Evolutionary conservation across 1,140 invertebrate species (phyloP).

Genomic region (Ganaspis sp.): DNA sequence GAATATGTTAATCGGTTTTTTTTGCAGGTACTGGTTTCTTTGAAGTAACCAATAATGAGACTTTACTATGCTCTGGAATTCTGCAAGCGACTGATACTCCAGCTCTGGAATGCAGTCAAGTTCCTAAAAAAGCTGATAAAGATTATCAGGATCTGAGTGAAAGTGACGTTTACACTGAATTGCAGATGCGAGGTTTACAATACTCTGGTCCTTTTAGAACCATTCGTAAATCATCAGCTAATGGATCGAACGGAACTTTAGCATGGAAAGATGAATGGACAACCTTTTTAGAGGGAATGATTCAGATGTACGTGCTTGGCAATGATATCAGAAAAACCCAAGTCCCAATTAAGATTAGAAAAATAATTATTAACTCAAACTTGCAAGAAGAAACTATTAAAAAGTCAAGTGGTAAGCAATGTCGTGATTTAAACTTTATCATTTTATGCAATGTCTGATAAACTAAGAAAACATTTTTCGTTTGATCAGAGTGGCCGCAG

Average conservation of each 20-base stretch:
- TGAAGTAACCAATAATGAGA: slow-evolving; percentile 82
- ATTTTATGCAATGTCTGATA: background rate
- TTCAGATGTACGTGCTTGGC: slow-evolving; percentile 88
- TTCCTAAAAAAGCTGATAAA: background rate
- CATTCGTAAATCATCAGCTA: slow-evolving; percentile 75
- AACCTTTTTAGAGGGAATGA: slow-evolving; percentile 91
- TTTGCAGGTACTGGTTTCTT: slow-evolving; percentile 50
- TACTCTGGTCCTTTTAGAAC: slow-evolving; percentile 87
- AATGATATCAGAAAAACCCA: slow-evolving; percentile 83
- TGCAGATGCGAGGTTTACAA: slow-evolving; percentile 91
- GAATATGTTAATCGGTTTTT: slow-evolving; percentile 49
- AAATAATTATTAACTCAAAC: slow-evolving; percentile 84
- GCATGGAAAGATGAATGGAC: slow-evolving; percentile 89
- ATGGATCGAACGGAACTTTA: slow-evolving; percentile 72
- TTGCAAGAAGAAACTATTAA: slow-evolving; percentile 76
- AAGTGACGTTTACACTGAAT: slow-evolving; percentile 93
- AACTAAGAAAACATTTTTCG: no score
- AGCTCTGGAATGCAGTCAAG: slow-evolving; percentile 16
- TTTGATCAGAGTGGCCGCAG: no score
- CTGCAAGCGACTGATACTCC: slow-evolving; percentile 73
- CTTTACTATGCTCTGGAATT: slow-evolving; percentile 85
- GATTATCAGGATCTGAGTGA: slow-evolving; percentile 69
- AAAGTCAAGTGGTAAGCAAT: slow-evolving; percentile 24
- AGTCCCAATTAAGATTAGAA: slow-evolving; percentile 88
- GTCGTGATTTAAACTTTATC: background rate